Base-by-base conservation (phyloP, 2,113 vertebrate genomes). In the Rhinoderma darwinii region DNA sequence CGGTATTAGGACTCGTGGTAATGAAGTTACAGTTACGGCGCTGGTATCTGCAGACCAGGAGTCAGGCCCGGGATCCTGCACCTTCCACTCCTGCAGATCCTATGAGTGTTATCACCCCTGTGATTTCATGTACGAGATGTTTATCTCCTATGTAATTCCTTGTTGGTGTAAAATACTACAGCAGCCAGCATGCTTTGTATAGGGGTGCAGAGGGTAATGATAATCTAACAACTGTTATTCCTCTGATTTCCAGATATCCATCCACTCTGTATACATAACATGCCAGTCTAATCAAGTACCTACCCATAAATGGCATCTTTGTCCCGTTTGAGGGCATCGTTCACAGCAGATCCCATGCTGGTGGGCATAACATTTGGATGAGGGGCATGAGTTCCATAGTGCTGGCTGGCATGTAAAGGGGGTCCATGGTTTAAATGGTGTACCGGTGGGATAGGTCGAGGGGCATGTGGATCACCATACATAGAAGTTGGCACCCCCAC, bases 281-380 rank as follows among this genome's bases (percentile, higher is more conserved):
- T 78, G 59, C 74, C 41, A 78, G 20, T 44, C 41, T 43, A 0
- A 18, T 72, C 84, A 18, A 61, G 89, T 88, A 95, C 94, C 93
- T 97, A 99, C 98, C 98, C 98, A 91, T 99, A 99, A 95, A 99
- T 99, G 90, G 97, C 97, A 94, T 99, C 98, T 95, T 99, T 99
- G 96, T 99, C 98, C 95, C 98, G 95, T 95, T 99, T 99, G 95
- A 99, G 94, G 93, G 98, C 98, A 93, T 99, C 98, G 95, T 99
- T 99, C 96, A 99, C 97, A 96, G 98, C 98, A 81, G 98, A 99
- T 93, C 98, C 98, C 98, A 99, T 99, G 95, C 97, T 96, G 91
- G 95, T 96, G 93, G 98, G 97, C 98, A 99, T 99, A 93, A 99
- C 98, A 95, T 98, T 99, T 81, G 97, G 97, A 92, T 99, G 98